These are phyloP conservation scores for Rotaria socialis DNA, from an alignment of 2,888 invertebrate genomes.

Conservation along the genomic window DNA sequence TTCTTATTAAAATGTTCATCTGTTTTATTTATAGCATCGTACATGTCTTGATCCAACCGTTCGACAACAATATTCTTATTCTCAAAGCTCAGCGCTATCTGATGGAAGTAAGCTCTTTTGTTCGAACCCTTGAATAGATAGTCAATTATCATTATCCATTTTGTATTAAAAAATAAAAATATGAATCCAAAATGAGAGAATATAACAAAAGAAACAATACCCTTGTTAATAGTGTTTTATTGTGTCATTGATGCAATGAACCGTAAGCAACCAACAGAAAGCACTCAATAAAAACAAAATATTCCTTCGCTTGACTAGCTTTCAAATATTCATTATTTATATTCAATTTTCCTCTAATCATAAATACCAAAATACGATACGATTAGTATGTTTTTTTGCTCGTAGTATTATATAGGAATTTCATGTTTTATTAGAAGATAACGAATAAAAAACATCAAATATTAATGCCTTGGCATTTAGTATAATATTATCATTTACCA, in stretches of 20 bases:
- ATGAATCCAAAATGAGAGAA: neutral
- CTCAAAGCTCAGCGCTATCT: constrained; percentile 16
- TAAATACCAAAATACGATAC: no score
- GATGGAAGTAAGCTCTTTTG: neutral
- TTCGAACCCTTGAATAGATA: no score
- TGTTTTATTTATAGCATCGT: neutral
- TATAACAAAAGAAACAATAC: neutral
- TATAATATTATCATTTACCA: neutral
- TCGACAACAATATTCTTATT: constrained; percentile 20
- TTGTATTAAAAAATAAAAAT: neutral
- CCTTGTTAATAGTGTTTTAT: neutral
- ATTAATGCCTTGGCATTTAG: neutral
- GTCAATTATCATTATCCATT: neutral
- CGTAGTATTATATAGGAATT: no score
- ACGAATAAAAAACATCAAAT: neutral
- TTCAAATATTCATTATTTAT: no score
- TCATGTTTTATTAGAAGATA: no score
- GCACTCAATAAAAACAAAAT: no score
- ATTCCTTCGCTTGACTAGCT: no score
- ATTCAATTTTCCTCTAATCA: no score
- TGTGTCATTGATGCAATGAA: neutral
- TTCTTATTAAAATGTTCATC: neutral
- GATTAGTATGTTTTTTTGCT: no score
- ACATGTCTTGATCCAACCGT: neutral
- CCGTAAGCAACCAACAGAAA: neutral